Evolutionary conservation across 2,113 vertebrate genomes (phyloP).

Genomic region (Proteles cristata): DNA sequence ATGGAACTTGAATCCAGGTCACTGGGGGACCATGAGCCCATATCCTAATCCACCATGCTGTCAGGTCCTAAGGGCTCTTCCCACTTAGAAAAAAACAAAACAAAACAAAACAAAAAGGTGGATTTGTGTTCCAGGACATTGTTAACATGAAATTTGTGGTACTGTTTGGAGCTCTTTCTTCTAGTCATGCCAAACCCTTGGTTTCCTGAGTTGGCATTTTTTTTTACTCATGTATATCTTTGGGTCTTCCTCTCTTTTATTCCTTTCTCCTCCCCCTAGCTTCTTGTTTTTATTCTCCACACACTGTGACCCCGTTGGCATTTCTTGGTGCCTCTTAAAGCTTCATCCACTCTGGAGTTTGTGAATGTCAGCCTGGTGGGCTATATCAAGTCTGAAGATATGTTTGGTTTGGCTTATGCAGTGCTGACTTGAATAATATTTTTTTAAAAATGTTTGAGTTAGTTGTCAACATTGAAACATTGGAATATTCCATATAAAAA

Average conservation of each 20-base stretch:
- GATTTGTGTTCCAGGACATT: not conserved
- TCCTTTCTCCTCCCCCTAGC: not conserved
- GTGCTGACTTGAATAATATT: not conserved
- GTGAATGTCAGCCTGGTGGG: not conserved
- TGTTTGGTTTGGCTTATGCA: not conserved
- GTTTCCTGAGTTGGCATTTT: not conserved
- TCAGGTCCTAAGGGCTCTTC: not conserved
- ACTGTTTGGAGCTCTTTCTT: not conserved
- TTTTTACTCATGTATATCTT: not conserved
- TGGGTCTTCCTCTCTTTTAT: not conserved
- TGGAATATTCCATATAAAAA: not conserved
- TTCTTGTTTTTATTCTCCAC: not conserved
- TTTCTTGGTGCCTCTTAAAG: not conserved
- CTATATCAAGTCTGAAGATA: not conserved
- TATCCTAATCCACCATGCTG: not conserved
- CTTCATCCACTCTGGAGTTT: not conserved
- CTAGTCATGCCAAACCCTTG: not conserved
- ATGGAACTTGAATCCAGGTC: not conserved
- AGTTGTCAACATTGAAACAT: slow-evolving; percentile 17
- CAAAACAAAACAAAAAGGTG: not conserved
- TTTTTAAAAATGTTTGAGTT: not conserved
- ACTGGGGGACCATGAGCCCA: not conserved
- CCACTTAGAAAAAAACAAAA: not conserved
- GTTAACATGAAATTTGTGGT: not conserved
- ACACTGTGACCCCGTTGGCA: not conserved